Percentiles rank a stretch among this genome's conserved stretches.
Evolutionary conservation across 1,140 invertebrate species (phyloP).

Genomic region (Matsumurasca onukii): DNA sequence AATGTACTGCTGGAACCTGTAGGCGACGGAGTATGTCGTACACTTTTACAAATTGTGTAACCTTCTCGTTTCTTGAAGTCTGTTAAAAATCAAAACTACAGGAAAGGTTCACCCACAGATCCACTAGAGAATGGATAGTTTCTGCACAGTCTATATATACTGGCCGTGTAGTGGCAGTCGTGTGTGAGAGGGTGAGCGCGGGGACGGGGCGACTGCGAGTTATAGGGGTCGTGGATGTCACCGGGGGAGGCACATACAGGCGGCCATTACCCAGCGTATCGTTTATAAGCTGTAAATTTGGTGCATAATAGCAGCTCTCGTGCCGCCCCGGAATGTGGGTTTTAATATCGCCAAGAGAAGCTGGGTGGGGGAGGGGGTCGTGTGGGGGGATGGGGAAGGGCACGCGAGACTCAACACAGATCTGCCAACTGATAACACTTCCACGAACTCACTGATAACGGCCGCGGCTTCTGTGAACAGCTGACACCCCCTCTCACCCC

Average conservation of each 20-base stretch:
- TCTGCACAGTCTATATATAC: no score
- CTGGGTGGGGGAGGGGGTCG: neutral
- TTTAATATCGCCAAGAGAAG: slow-evolving; percentile 28
- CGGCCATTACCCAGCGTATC: slow-evolving; percentile 7
- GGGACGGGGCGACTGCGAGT: neutral
- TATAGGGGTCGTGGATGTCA: slow-evolving; percentile 25
- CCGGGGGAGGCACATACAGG: slow-evolving; percentile 7
- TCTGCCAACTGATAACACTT: slow-evolving; percentile 2
- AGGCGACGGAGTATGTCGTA: no score
- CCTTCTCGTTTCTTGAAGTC: no score
- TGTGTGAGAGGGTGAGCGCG: no score
- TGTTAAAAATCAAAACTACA: no score
- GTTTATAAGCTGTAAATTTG: slow-evolving; percentile 33
- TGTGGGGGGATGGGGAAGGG: neutral
- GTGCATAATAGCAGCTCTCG: slow-evolving; percentile 24
- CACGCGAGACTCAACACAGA: neutral
- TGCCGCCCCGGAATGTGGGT: slow-evolving; percentile 30
- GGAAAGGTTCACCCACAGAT: no score
- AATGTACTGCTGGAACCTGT: no score
- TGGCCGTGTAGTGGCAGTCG: no score
- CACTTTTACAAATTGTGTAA: no score
- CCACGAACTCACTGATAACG: neutral
- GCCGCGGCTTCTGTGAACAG: no score
- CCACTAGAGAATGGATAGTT: no score
- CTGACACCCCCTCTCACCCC: no score